phyloP scores from a whole-genome alignment of 1,140 invertebrate genomes.

The Lepidurus arcticus region DNA sequence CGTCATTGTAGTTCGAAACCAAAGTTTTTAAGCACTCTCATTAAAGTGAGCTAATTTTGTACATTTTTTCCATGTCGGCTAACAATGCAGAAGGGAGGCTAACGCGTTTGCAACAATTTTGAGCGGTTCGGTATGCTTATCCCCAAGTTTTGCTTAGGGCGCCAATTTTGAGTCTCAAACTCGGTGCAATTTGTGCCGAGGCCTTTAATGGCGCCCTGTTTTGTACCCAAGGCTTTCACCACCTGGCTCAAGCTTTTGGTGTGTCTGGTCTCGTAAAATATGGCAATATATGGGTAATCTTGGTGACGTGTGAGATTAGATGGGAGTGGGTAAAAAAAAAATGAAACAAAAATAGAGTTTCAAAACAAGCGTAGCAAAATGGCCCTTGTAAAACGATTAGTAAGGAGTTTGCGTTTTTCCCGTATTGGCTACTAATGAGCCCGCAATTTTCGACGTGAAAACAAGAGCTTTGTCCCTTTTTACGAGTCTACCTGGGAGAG shows the following conservation, averaged over 20 bases:
- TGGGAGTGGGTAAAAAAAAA: neutral
- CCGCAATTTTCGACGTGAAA: neutral
- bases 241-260: neutral
- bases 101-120: neutral
- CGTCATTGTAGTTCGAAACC: neutral
- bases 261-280: slow-evolving; percentile 4
- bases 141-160: neutral
- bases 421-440: slow-evolving; percentile 14
- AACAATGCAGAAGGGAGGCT: neutral
- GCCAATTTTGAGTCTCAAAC: neutral
- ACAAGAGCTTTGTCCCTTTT: neutral
- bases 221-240: slow-evolving; percentile 1
- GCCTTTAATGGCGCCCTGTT: neutral
- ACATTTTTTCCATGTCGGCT: neutral
- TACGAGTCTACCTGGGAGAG: slow-evolving; percentile 2
- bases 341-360: neutral
- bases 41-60: slow-evolving; percentile 13
- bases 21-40: neutral
- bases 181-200: slow-evolving; percentile 4
- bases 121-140: neutral
- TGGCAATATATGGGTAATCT: slow-evolving; percentile 22
- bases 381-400: slow-evolving; percentile 19
- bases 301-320: slow-evolving; percentile 19
- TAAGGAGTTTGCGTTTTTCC: neutral
- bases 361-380: neutral